phyloP scores from a whole-genome alignment of 1,140 invertebrate genomes.

The Drosophila rufa region DNA sequence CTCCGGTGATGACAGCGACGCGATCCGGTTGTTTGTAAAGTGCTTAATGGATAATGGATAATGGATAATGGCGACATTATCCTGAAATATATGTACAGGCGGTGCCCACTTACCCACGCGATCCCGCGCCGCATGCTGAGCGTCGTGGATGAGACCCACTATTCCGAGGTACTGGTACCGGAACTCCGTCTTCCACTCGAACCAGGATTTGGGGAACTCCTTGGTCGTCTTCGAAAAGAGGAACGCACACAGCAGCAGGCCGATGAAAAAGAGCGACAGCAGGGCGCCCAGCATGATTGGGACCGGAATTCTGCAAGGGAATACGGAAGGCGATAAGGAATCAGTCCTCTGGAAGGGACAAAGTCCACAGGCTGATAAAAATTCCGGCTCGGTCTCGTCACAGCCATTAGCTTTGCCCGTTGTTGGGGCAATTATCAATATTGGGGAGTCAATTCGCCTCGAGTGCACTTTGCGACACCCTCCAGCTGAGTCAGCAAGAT shows the following conservation, averaged over 20 bases:
- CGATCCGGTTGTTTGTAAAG: conserved; percentile 87
- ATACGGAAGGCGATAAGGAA: conserved; percentile 27
- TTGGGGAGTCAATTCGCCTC: conserved; percentile 39
- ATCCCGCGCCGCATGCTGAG: conserved; percentile 85
- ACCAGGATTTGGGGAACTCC: conserved; percentile 79
- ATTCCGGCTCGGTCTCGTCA: conserved; percentile 5
- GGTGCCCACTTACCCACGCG: conserved; percentile 86
- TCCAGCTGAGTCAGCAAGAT: conserved; percentile 68
- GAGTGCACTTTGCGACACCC: conserved; percentile 66
- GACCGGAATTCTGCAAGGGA: conserved; percentile 18
- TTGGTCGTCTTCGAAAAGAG: conserved; percentile 81
- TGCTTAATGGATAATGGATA: conserved; percentile 85
- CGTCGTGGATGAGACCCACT: conserved; percentile 86
- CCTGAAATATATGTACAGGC: neutral
- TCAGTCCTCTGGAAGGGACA: conserved; percentile 6
- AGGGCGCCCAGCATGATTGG: conserved; percentile 34
- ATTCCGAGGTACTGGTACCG: conserved; percentile 87
- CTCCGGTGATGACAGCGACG: conserved; percentile 95
- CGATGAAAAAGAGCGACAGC: conserved; percentile 48
- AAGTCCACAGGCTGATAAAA: conserved; percentile 48
- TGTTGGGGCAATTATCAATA: conserved; percentile 46
- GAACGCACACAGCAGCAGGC: conserved; percentile 61
- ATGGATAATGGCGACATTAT: conserved; percentile 48
- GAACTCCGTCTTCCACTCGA: conserved; percentile 86
- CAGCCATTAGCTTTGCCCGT: conserved; percentile 13